Percentiles rank a stretch among this genome's conserved stretches.
Evolutionary conservation across 2,113 vertebrate species (phyloP).

Genomic region (Bolborhynchus lineola): DNA sequence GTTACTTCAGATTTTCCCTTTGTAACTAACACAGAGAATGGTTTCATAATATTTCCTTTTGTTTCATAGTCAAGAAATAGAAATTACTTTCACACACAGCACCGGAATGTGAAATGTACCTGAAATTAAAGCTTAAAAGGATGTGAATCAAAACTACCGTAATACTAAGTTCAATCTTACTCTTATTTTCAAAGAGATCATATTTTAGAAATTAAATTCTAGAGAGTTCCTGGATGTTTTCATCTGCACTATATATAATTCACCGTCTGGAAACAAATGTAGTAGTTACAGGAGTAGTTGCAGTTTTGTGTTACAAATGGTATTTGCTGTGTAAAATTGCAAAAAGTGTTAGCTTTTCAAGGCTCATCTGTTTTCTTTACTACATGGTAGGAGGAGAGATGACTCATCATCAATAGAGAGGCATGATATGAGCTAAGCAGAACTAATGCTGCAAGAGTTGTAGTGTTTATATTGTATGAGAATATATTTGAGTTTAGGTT

Average conservation of each 20-base stretch:
- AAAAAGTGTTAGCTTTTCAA: not conserved
- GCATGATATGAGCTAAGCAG: not conserved
- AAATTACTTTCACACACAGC: not conserved
- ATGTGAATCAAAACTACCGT: not conserved
- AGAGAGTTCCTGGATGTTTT: not conserved
- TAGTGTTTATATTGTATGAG: not conserved
- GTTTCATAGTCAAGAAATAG: not conserved
- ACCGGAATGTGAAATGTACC: not conserved
- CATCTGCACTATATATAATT: not conserved
- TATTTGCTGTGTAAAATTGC: not conserved
- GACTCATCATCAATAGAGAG: not conserved
- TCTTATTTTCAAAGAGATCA: not conserved
- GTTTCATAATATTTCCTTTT: not conserved
- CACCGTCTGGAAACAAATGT: not conserved
- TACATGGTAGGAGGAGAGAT: not conserved
- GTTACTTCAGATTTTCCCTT: not conserved
- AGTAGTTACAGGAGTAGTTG: not conserved
- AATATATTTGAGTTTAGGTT: not conserved
- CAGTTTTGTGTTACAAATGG: not conserved
- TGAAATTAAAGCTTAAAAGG: not conserved
- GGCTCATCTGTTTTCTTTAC: conserved; percentile 1
- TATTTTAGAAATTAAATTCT: not conserved
- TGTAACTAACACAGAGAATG: not conserved
- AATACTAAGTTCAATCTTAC: not conserved
- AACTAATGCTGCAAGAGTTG: not conserved